Evolutionary conservation across 2,888 invertebrate species (phyloP).

Genomic region (Deilephila elpenor): DNA sequence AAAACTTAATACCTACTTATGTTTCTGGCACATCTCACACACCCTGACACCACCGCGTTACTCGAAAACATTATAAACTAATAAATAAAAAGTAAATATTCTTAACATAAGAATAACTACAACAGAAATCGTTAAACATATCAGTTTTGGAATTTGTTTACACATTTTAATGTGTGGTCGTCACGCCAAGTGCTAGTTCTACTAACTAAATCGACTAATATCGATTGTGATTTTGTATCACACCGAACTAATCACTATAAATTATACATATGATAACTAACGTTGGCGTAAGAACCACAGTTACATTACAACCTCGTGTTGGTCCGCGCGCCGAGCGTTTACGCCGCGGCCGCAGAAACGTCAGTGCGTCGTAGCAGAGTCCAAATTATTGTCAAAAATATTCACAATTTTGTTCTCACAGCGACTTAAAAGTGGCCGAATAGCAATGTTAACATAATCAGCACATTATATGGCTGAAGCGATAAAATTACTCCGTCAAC

Average conservation of each 20-base stretch:
- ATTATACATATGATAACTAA: conserved; percentile 17
- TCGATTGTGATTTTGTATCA: conserved; percentile 20
- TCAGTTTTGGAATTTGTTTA: conserved; percentile 59
- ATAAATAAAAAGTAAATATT: conserved; percentile 71
- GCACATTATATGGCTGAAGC: not conserved
- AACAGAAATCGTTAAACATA: conserved; percentile 59
- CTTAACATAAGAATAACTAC: conserved; percentile 82
- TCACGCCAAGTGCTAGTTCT: conserved; percentile 22
- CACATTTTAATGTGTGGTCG: conserved; percentile 10
- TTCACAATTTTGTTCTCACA: conserved; percentile 10
- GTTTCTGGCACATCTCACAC: conserved; percentile 74
- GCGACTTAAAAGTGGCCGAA: conserved; percentile 18
- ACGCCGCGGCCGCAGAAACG: not conserved
- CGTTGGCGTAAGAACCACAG: conserved; percentile 18
- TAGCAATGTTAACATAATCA: not conserved
- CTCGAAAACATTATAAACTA: conserved; percentile 53
- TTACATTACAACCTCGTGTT: conserved; percentile 11
- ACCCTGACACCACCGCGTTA: conserved; percentile 58
- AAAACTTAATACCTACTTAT: conserved; percentile 58
- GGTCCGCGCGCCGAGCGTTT: not conserved
- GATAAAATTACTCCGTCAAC: conserved; percentile 8
- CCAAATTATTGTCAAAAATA: conserved; percentile 22
- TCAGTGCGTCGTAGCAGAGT: not conserved
- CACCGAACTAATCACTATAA: conserved; percentile 22
- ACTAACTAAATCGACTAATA: conserved; percentile 22